Evolutionary conservation across 2,113 vertebrate species (phyloP), one percentile per base, ranked within the genome.

Genomic region (Macheiramphus alcinus): DNA sequence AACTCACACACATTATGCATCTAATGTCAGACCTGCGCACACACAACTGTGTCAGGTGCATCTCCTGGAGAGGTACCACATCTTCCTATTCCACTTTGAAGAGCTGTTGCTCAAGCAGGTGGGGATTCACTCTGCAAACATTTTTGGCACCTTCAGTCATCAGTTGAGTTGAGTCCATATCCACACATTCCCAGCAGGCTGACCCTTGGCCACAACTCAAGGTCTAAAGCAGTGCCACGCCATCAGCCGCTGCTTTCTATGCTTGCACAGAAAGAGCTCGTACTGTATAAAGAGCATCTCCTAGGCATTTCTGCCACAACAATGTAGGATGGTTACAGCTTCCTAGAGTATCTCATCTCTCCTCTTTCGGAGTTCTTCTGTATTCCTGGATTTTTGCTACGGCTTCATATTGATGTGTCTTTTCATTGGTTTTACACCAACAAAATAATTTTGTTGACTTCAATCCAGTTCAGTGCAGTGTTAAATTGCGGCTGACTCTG

Each of bases 1-100:
- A 61, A 72, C 8, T 21, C 66, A 23, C 0, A 1, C 26, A 32
- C 7, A 2, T 31, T 5, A 0, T 6, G 16, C 23, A 16, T 6
- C 59, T 8, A 21, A 27, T 4, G 27, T 10, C 70, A 79, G 74
- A 27, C 27, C n/a, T 11, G 15, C 4, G 31, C 59, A 29, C 34
- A 9, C 29, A 26, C 3, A 14, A 8, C 19, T 16, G 26, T 11
- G 25, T 22, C 53, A 47, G 27, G 13, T 12, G 29, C 32, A 38
- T 27, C 36, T 58, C 22, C 45, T 36, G 78, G 20, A 21, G 34
- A 56, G 15, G 13, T 27, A n/a, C 20, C 68, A 7, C 38, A 47
- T 9, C 53, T 52, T 63, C 63, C 48, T 13, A 21, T 2, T 32
- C 67, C 10, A 5, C 27, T 48, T 25, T 7, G 2, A 40, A 36